Evolutionary conservation across 2,888 invertebrate species (phyloP), one percentile per base, ranked within the genome.

Genomic region (Willowsia nigromaculata): DNA sequence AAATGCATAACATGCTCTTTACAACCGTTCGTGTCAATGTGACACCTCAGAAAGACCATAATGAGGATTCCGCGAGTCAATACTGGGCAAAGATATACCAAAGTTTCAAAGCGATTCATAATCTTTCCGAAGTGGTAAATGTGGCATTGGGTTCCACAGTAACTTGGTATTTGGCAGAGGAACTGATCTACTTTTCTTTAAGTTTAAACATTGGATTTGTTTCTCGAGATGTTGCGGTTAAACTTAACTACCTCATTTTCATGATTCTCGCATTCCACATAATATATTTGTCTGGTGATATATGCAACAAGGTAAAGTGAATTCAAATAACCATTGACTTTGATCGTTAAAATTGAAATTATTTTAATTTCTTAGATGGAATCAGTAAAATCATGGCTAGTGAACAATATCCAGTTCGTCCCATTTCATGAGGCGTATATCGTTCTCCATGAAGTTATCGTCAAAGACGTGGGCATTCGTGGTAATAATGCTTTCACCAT

Each of bases 401-500:
- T 40, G 0, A 15, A 47, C 1, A 71, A 71, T 11, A 43, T 47
- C 25, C 18, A 43, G n/a, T 1, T 3, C 22, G 37, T 59, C 1
- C 80, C 37, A 22, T 15, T 22, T 1, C 2, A 59, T 13, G 37
- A 80, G 18, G 37, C 30, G 11, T 37, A 56, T 33, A 5, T 80
- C 1, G 56, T 80, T 1, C 15, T 59, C 1, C 59, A 80, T 53
- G 22, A 80, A 59, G 25, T 37, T 30, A 22, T 37, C 6, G 9
- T 33, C 9, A 80, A 80, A 15, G 56, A 80, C 9, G 37, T 80
- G 37, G 80, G 56, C 30, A 30, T 80, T 30, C 53, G 59, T 7
- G 80, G 80, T 1, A 80, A 37, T 37, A 56, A 56, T 22, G 9
- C 18, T 59, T 80, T 80, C 56, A 53, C 37, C 15, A 56, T 80